phyloP scores from a whole-genome alignment of 2,797 vertebrate genomes.

The Gymnothorax reevesii region DNA sequence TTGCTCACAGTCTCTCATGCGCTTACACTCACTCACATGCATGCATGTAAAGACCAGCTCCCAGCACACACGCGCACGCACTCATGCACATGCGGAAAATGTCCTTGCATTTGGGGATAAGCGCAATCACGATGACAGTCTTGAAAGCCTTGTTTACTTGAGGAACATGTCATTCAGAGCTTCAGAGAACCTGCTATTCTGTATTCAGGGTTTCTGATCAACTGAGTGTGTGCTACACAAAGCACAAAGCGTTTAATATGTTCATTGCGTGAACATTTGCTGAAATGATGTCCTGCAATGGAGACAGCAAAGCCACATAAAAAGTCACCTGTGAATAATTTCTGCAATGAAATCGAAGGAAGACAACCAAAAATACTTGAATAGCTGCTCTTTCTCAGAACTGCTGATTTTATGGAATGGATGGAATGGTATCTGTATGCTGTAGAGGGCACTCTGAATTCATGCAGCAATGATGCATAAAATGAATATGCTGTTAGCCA shows the following conservation, averaged over 20 bases:
- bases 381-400: slow-evolving; percentile 16
- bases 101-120: slow-evolving; percentile 16
- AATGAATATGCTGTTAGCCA: neutral
- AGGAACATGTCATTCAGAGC: too few relatives aligned
- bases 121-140: neutral
- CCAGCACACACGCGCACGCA: too few relatives aligned
- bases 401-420: neutral
- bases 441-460: slow-evolving; percentile 44
- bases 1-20: too few relatives aligned
- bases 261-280: neutral
- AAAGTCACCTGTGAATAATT: neutral
- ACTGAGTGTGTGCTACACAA: slow-evolving; percentile 1
- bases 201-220: neutral
- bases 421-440: neutral
- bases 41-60: neutral
- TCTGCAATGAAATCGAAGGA: neutral
- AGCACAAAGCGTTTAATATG: neutral
- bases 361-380: neutral
- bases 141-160: too few relatives aligned
- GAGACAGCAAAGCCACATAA: neutral
- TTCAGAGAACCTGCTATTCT: too few relatives aligned
- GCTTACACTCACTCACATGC: neutral
- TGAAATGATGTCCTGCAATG: neutral
- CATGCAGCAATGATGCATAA: slow-evolving; percentile 20
- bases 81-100: neutral